Percentiles rank a stretch among this genome's conserved stretches.
Conservation (phyloP, 2,113 vertebrate genomes). For the Sylvia atricapilla region DNA sequence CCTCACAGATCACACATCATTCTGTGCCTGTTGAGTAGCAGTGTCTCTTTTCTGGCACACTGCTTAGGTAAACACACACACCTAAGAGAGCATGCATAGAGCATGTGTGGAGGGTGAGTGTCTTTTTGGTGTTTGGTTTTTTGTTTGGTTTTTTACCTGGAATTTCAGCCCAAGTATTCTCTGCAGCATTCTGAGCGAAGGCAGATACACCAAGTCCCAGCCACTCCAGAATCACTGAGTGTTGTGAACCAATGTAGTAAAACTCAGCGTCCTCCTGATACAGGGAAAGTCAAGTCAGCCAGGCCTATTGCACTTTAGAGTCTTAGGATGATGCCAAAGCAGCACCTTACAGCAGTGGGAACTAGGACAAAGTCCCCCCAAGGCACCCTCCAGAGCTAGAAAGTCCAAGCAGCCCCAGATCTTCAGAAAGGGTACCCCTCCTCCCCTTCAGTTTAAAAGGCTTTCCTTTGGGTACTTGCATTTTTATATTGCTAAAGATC, state of each 20-base stretch:
- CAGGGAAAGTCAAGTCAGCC: constrained; percentile 22
- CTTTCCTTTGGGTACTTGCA: background rate
- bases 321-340: background rate
- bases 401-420: background rate
- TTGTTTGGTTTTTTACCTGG: constrained; percentile 64
- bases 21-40: background rate
- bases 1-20: background rate
- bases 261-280: constrained; percentile 62
- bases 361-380: background rate
- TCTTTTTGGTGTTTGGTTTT: background rate
- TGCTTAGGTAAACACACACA: background rate
- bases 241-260: constrained; percentile 15
- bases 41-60: background rate
- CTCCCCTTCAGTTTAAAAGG: background rate
- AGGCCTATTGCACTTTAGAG: background rate
- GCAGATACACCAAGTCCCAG: constrained; percentile 75
- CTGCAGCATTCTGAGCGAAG: constrained; percentile 69
- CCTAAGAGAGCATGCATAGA: background rate
- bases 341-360: background rate
- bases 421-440: background rate
- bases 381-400: background rate
- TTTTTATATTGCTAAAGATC: background rate
- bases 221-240: constrained; percentile 83
- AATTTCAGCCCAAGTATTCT: constrained; percentile 32
- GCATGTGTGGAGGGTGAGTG: too few relatives aligned